Percentiles rank a stretch among this genome's conserved stretches.
Conservation (phyloP, 1,140 invertebrate genomes). For the Triops longicaudatus region DNA sequence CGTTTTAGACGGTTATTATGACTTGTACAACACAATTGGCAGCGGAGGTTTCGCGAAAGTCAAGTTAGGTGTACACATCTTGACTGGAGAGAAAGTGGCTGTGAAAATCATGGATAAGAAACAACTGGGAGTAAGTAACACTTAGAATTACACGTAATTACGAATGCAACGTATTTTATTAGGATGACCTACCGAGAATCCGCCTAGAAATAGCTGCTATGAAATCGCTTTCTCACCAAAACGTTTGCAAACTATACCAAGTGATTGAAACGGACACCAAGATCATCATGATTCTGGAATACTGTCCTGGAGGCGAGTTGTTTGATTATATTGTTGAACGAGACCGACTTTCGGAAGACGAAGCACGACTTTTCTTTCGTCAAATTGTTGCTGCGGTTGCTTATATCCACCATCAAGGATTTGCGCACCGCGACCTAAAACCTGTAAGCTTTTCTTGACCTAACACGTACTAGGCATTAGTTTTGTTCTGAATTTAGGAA, state of each 20-base stretch:
- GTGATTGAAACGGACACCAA: conserved; percentile 64
- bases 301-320: conserved; percentile 72
- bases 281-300: conserved; percentile 66
- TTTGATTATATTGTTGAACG: conserved; percentile 76
- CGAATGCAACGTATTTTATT: conserved; percentile 31
- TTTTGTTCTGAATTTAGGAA: conserved; percentile 48
- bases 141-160: conserved; percentile 19
- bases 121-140: conserved; percentile 52
- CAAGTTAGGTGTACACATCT: conserved; percentile 62
- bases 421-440: conserved; percentile 72
- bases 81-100: conserved; percentile 74
- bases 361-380: conserved; percentile 63
- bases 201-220: conserved; percentile 71
- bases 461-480: conserved; percentile 20
- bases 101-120: conserved; percentile 78
- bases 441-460: conserved; percentile 46
- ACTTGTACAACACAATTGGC: conserved; percentile 63
- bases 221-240: conserved; percentile 65
- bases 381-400: conserved; percentile 70
- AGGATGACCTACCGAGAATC: conserved; percentile 71
- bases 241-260: conserved; percentile 77
- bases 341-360: conserved; percentile 57
- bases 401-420: conserved; percentile 64
- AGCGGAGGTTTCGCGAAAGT: conserved; percentile 74
- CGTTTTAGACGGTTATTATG: conserved; percentile 53